Base-by-base conservation (phyloP, 2,797 vertebrate genomes). In the Cirrhinus molitorella region DNA sequence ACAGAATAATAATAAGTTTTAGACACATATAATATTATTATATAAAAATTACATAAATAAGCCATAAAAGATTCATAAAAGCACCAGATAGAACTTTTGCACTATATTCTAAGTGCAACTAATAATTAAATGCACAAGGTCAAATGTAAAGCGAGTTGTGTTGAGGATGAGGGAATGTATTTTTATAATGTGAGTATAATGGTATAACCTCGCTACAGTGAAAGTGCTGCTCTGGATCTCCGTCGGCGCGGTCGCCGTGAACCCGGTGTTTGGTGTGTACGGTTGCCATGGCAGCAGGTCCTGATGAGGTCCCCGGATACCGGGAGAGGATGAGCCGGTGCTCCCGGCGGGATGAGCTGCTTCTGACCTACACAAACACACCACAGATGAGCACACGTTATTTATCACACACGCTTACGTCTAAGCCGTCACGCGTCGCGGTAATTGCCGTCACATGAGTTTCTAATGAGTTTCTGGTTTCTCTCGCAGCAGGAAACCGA, bases 251-350 rank as follows among this genome's bases (percentile, higher is more conserved):
- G 47, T 77, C 57, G 83, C 70, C 76, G 67, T 51, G 83, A 87
- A 87, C 81, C 77, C 80, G 70, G 66, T 86, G 87, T 88, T 88
- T 89, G 88, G 86, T 85, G 84, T 88, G 84, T 86, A 63, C 55
- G 45, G 89, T 91, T 90, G 86, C 88, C 89, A 90, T 90, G 88
- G 87, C 87, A 89, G 88, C 87, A 66, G 51, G 85, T 84, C 76
- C 85, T 91, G 89, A 91, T 90, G 87, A 90, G 91, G 83, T 89
- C 90, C 87, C 90, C 85, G 81, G 84, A 87, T 34, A 31, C 51
- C 83, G 59, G 77, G 66, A 80, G 74, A 87, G 85, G 85, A 85
- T 87, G 85, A 87, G 88, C 83, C 86, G 85, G 83, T 77, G 82
- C 74, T 87, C 88, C 84, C 88, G 70, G 53, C 72, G 85, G 85